Conservation (phyloP, 2,888 invertebrate genomes). For the Nineta flava region DNA sequence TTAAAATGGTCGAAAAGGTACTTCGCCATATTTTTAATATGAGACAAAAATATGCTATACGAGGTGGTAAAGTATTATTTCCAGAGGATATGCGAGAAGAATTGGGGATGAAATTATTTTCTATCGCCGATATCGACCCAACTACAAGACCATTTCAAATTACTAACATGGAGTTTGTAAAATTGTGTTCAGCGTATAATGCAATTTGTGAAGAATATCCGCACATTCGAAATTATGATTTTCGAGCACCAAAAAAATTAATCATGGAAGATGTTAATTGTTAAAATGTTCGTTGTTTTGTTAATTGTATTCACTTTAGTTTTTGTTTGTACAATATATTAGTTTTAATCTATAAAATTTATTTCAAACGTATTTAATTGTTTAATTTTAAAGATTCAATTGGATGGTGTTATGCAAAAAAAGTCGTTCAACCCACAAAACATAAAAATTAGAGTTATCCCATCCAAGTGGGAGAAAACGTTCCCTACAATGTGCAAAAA, state of each 20-base stretch:
- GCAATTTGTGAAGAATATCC: slow-evolving; percentile 52
- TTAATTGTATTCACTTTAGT: neutral
- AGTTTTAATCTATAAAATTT: no score
- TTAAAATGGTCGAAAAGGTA: slow-evolving; percentile 78
- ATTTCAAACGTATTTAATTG: no score
- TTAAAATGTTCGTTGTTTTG: neutral
- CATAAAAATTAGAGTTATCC: no score
- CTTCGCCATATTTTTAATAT: slow-evolving; percentile 71
- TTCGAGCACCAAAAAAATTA: slow-evolving; percentile 34
- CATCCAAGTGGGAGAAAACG: no score
- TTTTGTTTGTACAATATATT: no score
- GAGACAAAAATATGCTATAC: slow-evolving; percentile 67
- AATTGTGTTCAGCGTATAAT: slow-evolving; percentile 62
- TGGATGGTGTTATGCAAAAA: no score
- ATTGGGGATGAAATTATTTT: slow-evolving; percentile 48
- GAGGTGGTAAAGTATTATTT: slow-evolving; percentile 57
- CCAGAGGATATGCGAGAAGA: slow-evolving; percentile 51
- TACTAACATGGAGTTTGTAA: slow-evolving; percentile 59
- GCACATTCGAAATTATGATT: slow-evolving; percentile 48
- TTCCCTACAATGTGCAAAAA: no score
- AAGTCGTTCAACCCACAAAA: no score
- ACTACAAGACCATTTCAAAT: slow-evolving; percentile 54
- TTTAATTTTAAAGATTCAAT: no score
- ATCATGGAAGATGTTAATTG: neutral
- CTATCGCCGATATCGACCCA: slow-evolving; percentile 54